These are phyloP conservation scores for Platycheirus albimanus DNA, from an alignment of 2,888 invertebrate genomes.

Conservation along the genomic window DNA sequence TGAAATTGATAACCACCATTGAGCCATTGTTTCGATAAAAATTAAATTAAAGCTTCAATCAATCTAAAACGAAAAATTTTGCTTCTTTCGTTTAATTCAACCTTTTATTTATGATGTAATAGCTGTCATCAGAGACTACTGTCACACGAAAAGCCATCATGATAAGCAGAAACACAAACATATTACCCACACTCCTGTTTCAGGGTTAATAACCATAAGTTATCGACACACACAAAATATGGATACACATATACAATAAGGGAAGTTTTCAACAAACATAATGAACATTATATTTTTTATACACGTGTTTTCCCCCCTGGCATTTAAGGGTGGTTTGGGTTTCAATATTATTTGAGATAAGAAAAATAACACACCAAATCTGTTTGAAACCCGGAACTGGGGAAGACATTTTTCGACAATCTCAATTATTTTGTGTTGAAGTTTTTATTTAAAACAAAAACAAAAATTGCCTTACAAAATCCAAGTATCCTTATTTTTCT, in stretches of 20 bases:
- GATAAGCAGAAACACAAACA: too few relatives aligned
- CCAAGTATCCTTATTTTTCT: neutral
- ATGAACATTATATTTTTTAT: neutral
- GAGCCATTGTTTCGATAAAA: constrained; percentile 18
- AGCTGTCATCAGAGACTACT: neutral
- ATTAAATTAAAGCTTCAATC: constrained; percentile 18
- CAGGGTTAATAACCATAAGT: neutral
- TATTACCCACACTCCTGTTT: too few relatives aligned
- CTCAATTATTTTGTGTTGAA: too few relatives aligned
- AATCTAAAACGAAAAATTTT: neutral
- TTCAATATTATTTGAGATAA: too few relatives aligned
- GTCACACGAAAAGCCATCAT: neutral
- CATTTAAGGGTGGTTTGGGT: neutral
- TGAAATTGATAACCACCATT: constrained; percentile 15
- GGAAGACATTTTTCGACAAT: too few relatives aligned
- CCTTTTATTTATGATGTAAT: neutral
- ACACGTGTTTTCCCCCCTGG: neutral
- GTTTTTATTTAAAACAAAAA: neutral
- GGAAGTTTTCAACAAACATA: neutral
- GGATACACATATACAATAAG: neutral
- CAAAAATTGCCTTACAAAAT: neutral
- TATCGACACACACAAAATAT: neutral
- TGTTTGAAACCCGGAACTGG: too few relatives aligned
- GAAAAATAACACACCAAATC: too few relatives aligned
- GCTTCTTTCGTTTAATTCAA: too few relatives aligned